Percentiles rank a stretch among this genome's conserved stretches.
Conservation (phyloP, 2,113 vertebrate genomes). For the Pongo pygmaeus region DNA sequence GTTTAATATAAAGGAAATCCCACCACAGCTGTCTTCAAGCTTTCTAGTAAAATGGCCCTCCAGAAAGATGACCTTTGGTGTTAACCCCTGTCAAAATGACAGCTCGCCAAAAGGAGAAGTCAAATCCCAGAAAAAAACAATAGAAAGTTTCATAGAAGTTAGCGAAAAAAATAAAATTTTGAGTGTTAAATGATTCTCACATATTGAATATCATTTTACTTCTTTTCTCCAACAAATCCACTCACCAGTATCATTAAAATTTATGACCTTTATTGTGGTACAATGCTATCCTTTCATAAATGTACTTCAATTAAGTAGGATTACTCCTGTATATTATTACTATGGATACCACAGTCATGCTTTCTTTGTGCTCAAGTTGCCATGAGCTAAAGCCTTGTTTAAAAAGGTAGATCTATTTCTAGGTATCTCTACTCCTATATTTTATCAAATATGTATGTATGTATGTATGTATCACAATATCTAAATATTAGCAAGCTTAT, state of each 20-base stretch:
- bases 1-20: background rate
- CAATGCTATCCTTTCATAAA: background rate
- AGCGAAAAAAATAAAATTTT: background rate
- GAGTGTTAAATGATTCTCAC: background rate
- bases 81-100: conserved; percentile 33
- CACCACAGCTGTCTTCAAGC: background rate
- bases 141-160: background rate
- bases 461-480: background rate
- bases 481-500: background rate
- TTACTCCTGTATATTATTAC: background rate
- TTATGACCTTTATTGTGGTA: background rate
- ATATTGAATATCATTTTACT: background rate
- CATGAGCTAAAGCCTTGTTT: background rate
- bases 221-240: background rate
- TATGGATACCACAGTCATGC: background rate
- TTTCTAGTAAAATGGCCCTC: background rate
- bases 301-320: background rate
- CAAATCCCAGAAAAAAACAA: background rate
- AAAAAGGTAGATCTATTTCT: background rate
- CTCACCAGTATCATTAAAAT: background rate
- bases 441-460: background rate
- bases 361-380: background rate
- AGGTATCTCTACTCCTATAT: background rate
- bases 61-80: background rate
- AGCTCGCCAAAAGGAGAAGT: background rate